phyloP scores from a whole-genome alignment of 2,797 vertebrate species.

The Heteromormyrus szaboi region DNA sequence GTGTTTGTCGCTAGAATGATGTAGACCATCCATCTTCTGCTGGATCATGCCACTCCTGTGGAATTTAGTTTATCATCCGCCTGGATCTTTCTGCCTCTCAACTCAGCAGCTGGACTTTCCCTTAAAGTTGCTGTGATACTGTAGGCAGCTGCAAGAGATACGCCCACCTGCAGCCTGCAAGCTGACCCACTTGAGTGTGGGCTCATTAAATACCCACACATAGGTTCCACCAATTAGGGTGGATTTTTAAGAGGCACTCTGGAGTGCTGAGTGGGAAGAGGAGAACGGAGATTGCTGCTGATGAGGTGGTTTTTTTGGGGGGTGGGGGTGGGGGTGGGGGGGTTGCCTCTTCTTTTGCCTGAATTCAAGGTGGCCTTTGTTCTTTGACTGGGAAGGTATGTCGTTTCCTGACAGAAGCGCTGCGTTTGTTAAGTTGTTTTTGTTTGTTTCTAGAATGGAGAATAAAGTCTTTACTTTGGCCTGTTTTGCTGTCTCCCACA shows the following conservation, averaged over 20 bases:
- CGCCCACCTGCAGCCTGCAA: neutral
- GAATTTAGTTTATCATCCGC: neutral
- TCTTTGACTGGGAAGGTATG: neutral
- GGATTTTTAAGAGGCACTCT: neutral
- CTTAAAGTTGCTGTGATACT: neutral
- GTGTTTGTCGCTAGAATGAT: neutral
- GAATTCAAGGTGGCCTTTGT: slow-evolving; percentile 2
- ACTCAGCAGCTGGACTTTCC: neutral
- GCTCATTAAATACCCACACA: slow-evolving; percentile 2
- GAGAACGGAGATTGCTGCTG: neutral
- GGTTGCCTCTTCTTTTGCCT: neutral
- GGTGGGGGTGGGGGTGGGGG: too few species aligned
- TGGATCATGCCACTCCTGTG: neutral
- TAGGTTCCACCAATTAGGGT: slow-evolving; percentile 10
- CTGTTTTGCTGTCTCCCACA: neutral
- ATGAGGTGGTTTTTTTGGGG: neutral
- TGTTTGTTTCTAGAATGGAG: neutral
- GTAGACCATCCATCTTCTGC: slow-evolving; percentile 2
- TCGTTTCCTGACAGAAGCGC: neutral
- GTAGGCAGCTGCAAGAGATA: neutral
- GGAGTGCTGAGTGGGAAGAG: slow-evolving; percentile 9
- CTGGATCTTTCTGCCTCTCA: neutral
- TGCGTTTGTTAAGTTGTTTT: neutral
- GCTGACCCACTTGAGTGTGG: slow-evolving; percentile 8
- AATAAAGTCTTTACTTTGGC: neutral